Base-by-base conservation (phyloP, 2,888 invertebrate species). In the Thymelicus sylvestris region DNA sequence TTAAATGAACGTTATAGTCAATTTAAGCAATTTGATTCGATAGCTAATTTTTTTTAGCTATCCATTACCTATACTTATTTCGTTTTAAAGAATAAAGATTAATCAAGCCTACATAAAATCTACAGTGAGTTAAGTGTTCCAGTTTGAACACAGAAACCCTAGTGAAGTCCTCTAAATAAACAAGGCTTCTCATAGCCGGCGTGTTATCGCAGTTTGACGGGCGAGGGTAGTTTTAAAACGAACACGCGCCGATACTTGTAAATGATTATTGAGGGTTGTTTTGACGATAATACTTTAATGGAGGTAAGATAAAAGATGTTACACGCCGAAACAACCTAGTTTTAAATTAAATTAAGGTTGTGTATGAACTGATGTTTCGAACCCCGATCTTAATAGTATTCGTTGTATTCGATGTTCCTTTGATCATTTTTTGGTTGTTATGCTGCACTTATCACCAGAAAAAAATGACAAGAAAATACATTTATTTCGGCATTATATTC, bases 181-280 rank as follows among this genome's bases (percentile, higher is more conserved):
- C 90, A 90, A 90, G 85, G 83, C 85, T 86, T 88, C 89, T 90
- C 91, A 90, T 89, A 87, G 88, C 85, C 81, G 78, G 78, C 79
- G 78, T 82, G 87, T 86, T 91, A 91, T 91, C 91, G 82, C 85
- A 86, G 87, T 82, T 85, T 87, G 88, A 88, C 87, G 86, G 82
- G 81, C 78, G 79, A 74, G 83, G 89, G 86, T 88, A 88, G 89
- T 89, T 89, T 89, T 89, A 89, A 90, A 89, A 76, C 77, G 71
- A 67, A 69, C 73, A 65, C 71, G 59, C 80, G 76, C 77, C 83
- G 82, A 82, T 80, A 82, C 83, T 83, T 84, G 84, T 88, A 86
- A 86, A 89, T 89, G 88, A 89, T 89, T 87, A 89, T 86, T 84
- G 81, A 69, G 64, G 65, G 65, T 68, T 55, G 47, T 67, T 73